Evolutionary conservation across 2,797 vertebrate species (phyloP).

Genomic region (Silurus aristotelis): DNA sequence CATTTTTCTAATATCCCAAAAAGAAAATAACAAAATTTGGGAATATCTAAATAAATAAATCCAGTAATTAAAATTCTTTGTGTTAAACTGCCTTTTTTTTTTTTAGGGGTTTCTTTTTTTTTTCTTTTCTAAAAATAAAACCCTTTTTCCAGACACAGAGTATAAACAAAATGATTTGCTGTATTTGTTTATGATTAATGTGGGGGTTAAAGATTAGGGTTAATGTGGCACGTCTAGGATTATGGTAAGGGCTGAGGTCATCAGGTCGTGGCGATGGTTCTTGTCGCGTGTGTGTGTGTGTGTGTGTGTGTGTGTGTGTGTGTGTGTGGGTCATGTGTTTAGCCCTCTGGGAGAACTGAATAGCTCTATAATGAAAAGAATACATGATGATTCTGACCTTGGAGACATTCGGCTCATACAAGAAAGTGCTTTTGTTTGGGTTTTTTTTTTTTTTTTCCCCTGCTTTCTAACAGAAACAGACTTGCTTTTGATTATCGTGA

Average conservation of each 20-base stretch:
- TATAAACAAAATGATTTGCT: neutral
- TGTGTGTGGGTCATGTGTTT: neutral
- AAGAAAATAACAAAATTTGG: neutral
- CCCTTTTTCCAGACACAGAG: neutral
- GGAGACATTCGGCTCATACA: neutral
- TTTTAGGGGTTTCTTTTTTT: neutral
- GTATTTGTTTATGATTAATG: slow-evolving; percentile 6
- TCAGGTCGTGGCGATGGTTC: slow-evolving; percentile 20
- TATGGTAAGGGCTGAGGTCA: slow-evolving; percentile 4
- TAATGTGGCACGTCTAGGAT: neutral
- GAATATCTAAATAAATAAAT: no score
- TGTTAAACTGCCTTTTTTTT: neutral
- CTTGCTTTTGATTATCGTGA: neutral
- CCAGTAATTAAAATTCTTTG: no score
- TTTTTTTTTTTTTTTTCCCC: neutral
- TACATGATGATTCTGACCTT: slow-evolving; percentile 19
- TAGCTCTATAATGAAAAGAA: neutral
- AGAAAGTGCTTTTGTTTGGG: neutral
- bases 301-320: slow-evolving; percentile 3
- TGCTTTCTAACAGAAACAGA: neutral
- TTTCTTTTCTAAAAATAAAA: neutral
- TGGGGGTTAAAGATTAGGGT: slow-evolving; percentile 13
- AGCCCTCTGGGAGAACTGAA: neutral
- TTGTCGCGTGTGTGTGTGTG: neutral
- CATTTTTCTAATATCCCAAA: neutral